Percentiles rank a stretch among this genome's conserved stretches.
Evolutionary conservation across 2,888 invertebrate genomes (phyloP).

Genomic region (Pyralis farinalis): DNA sequence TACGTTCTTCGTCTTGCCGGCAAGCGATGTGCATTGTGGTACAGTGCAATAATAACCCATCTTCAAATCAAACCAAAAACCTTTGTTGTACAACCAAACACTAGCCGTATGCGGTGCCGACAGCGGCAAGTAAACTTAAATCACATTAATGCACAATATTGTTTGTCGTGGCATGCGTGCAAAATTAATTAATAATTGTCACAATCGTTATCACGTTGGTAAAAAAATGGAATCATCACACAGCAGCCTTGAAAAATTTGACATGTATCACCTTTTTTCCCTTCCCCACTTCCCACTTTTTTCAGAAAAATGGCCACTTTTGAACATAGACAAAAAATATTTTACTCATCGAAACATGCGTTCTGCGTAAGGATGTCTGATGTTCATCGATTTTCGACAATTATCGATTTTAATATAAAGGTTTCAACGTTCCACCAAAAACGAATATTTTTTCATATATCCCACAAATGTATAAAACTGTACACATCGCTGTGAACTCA

Average conservation of each 20-base stretch:
- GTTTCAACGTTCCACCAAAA: no score
- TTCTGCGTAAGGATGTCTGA: no score
- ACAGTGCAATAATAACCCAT: slow-evolving; percentile 80
- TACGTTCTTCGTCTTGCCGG: slow-evolving; percentile 78
- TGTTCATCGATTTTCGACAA: no score
- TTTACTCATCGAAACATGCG: neutral
- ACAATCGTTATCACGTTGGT: slow-evolving; percentile 71
- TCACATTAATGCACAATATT: slow-evolving; percentile 25
- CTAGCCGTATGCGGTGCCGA: slow-evolving; percentile 13
- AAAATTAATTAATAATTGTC: slow-evolving; percentile 49
- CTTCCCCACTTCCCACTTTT: slow-evolving; percentile 57
- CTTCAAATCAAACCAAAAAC: slow-evolving; percentile 27
- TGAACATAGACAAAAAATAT: slow-evolving; percentile 36
- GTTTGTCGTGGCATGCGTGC: slow-evolving; percentile 18
- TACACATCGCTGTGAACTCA: no score
- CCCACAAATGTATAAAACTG: no score
- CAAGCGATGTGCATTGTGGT: slow-evolving; percentile 76
- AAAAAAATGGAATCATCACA: slow-evolving; percentile 76
- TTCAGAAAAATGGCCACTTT: slow-evolving; percentile 52
- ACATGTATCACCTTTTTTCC: slow-evolving; percentile 75
- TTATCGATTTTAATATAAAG: no score
- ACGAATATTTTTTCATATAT: no score
- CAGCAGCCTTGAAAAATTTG: slow-evolving; percentile 77
- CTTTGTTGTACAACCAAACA: slow-evolving; percentile 37
- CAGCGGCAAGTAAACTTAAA: slow-evolving; percentile 16